Conservation (phyloP, 2,113 vertebrate species). For the Rhinopomastus cyanomelas region DNA sequence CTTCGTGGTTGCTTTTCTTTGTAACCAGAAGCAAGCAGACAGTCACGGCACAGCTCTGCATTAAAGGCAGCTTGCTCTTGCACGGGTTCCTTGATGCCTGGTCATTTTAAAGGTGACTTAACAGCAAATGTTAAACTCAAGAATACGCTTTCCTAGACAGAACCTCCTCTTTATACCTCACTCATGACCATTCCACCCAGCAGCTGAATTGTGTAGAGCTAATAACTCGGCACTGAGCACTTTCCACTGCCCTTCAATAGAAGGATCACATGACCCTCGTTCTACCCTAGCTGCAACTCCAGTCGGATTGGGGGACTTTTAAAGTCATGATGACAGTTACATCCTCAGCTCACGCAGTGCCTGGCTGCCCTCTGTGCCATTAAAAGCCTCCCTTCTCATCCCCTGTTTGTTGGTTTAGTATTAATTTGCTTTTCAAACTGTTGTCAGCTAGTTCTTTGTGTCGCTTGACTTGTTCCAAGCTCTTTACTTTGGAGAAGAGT, state of each 20-base stretch:
- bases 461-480: neutral
- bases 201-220: neutral
- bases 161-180: neutral
- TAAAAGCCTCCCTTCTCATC: slow-evolving; percentile 57
- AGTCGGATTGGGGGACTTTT: slow-evolving; percentile 37
- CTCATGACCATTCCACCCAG: neutral
- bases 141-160: neutral
- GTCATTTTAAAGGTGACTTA: neutral
- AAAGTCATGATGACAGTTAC: slow-evolving; percentile 57
- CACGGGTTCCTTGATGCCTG: neutral
- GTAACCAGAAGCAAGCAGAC: neutral
- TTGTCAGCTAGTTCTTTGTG: neutral
- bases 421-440: neutral
- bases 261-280: neutral
- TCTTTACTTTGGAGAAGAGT: neutral
- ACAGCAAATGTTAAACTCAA: neutral
- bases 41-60: slow-evolving; percentile 35
- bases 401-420: neutral
- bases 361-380: slow-evolving; percentile 61
- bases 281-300: slow-evolving; percentile 8
- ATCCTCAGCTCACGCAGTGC: slow-evolving; percentile 44
- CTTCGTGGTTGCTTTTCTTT: slow-evolving; percentile 59
- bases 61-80: neutral
- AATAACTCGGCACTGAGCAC: neutral
- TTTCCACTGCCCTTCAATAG: too few species aligned